Base-by-base conservation (phyloP, 2,113 vertebrate genomes). In the Corvus cornix region DNA sequence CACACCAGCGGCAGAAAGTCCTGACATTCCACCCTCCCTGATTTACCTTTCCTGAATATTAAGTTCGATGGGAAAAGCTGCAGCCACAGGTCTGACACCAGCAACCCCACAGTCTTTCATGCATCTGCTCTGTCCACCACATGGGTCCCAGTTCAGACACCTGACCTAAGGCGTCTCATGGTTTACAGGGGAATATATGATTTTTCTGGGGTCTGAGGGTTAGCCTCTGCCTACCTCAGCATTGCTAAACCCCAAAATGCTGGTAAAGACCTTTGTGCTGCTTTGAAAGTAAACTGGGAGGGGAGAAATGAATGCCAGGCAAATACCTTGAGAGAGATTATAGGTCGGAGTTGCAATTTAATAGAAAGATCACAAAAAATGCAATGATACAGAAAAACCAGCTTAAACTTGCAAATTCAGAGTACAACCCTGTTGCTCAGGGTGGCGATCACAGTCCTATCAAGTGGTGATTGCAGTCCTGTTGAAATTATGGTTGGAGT, bases 121-220 rank as follows among this genome's bases (percentile, higher is more conserved):
- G 1, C 14, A 48, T n/a, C 55, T 58, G 33, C 68, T 84, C 21
- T 62, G 31, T 19, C 35, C 69, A 37, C 5, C 58, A 8, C 44
- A 39, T 9, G 33, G 24, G 9, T n/a, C 26, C 15, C 26, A 15
- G 35, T 3, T 74, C 60, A 84, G 55, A 58, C 17, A 28, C 20
- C 66, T 77, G 24, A 41, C 16, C 17, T 7, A 10, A 60, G 27
- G 7, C 28, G 11, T 53, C 26, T 10, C 13, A 11, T 1, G 41
- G 13, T 11, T 67, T 46, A 2, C 2, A 15, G 64, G 21, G 5
- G 8, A 73, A 3, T 10, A 19, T 4, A 2, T 16, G 43, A 19
- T 22, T 49, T 51, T 78, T 18, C 31, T 39, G 31, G 11, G 15
- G 7, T 46, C 23, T 44, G 43, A 55, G 46, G 17, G 7, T 55